These are phyloP conservation scores for Ptilodon capucinus DNA, from an alignment of 2,888 invertebrate species.

Conservation along the genomic window DNA sequence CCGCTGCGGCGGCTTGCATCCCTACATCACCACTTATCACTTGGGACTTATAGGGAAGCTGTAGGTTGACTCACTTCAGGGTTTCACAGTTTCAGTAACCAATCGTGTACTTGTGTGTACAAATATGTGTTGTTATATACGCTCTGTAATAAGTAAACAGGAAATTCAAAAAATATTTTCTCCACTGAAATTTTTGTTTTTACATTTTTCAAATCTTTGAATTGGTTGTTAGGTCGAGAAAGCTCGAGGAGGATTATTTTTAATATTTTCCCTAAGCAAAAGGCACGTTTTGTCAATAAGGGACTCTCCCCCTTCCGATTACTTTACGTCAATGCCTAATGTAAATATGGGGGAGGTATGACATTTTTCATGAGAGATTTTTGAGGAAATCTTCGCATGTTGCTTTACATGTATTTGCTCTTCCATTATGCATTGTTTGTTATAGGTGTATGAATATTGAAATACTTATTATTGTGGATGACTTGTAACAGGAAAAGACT, in stretches of 20 bases:
- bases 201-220: slow-evolving; percentile 36
- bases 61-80: background rate
- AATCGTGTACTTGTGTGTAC: too few relatives aligned
- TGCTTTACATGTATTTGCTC: slow-evolving; percentile 34
- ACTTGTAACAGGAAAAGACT: background rate
- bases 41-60: background rate
- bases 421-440: slow-evolving; percentile 33
- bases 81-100: background rate
- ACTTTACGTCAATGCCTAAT: slow-evolving; percentile 66
- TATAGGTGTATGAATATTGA: slow-evolving; percentile 18
- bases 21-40: slow-evolving; percentile 19
- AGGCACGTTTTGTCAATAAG: slow-evolving; percentile 76
- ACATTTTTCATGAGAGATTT: slow-evolving; percentile 36
- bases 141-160: background rate
- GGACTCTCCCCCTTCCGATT: slow-evolving; percentile 58
- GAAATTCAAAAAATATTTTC: slow-evolving; percentile 24
- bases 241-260: slow-evolving; percentile 53
- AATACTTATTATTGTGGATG: slow-evolving; percentile 12
- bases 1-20: slow-evolving; percentile 35
- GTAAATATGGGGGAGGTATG: slow-evolving; percentile 60
- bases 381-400: slow-evolving; percentile 31
- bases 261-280: slow-evolving; percentile 57
- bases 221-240: slow-evolving; percentile 40
- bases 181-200: slow-evolving; percentile 9
- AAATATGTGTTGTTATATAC: too few relatives aligned